These are phyloP conservation scores for Spodoptera litura DNA, from an alignment of 1,140 invertebrate genomes.

Conservation along the genomic window DNA sequence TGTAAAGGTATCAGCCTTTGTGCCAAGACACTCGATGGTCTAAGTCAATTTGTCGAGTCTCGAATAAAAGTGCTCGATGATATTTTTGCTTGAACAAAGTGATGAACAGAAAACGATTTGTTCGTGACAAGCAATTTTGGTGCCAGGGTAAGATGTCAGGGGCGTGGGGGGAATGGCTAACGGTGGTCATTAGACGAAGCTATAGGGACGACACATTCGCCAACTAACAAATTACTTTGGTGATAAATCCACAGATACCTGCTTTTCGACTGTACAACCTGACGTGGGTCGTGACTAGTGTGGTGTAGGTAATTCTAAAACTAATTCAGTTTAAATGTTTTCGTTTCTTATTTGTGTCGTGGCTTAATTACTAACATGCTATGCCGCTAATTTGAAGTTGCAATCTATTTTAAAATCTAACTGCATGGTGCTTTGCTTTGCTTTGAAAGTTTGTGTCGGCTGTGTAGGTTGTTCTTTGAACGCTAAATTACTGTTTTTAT, in stretches of 20 bases:
- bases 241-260: conserved; percentile 71
- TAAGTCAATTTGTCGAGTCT: conserved; percentile 64
- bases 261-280: conserved; percentile 78
- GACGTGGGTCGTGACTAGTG: conserved; percentile 43
- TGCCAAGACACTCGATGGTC: conserved; percentile 53
- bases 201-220: conserved; percentile 82
- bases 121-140: conserved; percentile 74
- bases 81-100: conserved; percentile 56
- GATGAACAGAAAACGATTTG: conserved; percentile 71
- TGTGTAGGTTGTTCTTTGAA: background rate
- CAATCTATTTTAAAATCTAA: conserved; percentile 29
- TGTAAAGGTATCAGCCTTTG: conserved; percentile 47
- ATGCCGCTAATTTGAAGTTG: conserved; percentile 25
- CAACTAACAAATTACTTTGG: conserved; percentile 80
- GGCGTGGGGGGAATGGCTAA: conserved; percentile 61
- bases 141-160: conserved; percentile 66
- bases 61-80: conserved; percentile 63
- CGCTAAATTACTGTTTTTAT: background rate
- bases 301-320: conserved; percentile 26
- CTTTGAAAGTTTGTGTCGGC: conserved; percentile 15
- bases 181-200: conserved; percentile 76
- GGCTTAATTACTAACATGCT: conserved; percentile 42
- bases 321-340: conserved; percentile 21
- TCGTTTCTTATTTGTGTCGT: conserved; percentile 19
- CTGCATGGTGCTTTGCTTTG: conserved; percentile 3